phyloP scores from a whole-genome alignment of 2,797 vertebrate species.

The Tamandua tetradactyla region DNA sequence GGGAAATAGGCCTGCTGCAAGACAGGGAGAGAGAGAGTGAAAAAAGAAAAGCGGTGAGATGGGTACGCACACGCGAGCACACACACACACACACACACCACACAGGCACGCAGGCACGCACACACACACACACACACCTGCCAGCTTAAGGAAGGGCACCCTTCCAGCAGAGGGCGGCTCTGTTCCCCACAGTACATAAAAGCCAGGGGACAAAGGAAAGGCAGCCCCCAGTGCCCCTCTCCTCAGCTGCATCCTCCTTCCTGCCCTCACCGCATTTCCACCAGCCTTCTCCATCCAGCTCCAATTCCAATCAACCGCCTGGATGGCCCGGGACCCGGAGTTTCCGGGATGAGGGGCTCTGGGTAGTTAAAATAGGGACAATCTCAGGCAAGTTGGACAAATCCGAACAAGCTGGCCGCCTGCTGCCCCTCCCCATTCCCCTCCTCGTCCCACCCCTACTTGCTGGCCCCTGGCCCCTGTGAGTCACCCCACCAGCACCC shows the following conservation, averaged over 20 bases:
- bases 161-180: background rate
- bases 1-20: background rate
- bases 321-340: no score
- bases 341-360: background rate
- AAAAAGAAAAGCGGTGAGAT: no score
- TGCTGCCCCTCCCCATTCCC: background rate
- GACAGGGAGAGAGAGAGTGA: background rate
- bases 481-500: background rate
- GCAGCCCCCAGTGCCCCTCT: background rate
- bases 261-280: background rate
- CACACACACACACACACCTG: background rate
- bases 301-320: background rate
- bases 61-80: no score
- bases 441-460: background rate
- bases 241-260: background rate
- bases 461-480: accelerated
- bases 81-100: no score
- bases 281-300: background rate
- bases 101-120: background rate
- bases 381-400: accelerated
- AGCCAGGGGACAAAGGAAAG: background rate
- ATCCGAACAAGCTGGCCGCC: no score
- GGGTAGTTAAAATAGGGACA: background rate
- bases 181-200: background rate
- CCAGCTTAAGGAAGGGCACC: background rate